Conservation (phyloP, 2,888 invertebrate species). For the Megamerina dolium region DNA sequence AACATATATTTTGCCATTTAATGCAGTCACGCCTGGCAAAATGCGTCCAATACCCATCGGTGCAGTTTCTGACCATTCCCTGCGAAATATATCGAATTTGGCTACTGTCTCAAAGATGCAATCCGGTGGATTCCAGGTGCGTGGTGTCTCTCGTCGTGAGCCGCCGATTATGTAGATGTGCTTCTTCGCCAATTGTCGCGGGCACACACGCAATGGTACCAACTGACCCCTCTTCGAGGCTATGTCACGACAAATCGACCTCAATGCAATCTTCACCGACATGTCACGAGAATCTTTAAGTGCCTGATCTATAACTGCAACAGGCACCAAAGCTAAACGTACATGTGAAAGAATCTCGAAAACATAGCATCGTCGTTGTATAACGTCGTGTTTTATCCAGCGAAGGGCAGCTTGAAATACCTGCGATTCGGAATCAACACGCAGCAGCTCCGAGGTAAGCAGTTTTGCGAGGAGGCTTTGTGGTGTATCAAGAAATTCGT, state of each 20-base stretch:
- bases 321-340: constrained; percentile 75
- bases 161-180: constrained; percentile 85
- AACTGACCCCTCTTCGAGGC: constrained; percentile 68
- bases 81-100: constrained; percentile 62
- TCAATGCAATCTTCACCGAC: constrained; percentile 72
- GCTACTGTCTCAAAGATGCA: constrained; percentile 78
- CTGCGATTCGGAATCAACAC: constrained; percentile 84
- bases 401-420: constrained; percentile 80
- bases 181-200: constrained; percentile 79
- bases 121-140: constrained; percentile 72
- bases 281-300: constrained; percentile 73
- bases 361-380: constrained; percentile 70
- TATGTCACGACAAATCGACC: constrained; percentile 73
- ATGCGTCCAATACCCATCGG: constrained; percentile 81
- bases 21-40: constrained; percentile 76
- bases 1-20: constrained; percentile 82
- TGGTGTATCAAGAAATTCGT: constrained; percentile 79
- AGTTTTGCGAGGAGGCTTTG: constrained; percentile 70
- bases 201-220: constrained; percentile 69
- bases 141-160: constrained; percentile 70
- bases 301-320: constrained; percentile 70
- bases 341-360: constrained; percentile 80
- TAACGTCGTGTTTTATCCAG: constrained; percentile 80
- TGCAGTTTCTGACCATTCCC: constrained; percentile 74
- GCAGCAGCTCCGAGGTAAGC: constrained; percentile 77